These are phyloP conservation scores for Lerista edwardsae DNA, from an alignment of 2,797 vertebrate genomes.

Conservation along the genomic window DNA sequence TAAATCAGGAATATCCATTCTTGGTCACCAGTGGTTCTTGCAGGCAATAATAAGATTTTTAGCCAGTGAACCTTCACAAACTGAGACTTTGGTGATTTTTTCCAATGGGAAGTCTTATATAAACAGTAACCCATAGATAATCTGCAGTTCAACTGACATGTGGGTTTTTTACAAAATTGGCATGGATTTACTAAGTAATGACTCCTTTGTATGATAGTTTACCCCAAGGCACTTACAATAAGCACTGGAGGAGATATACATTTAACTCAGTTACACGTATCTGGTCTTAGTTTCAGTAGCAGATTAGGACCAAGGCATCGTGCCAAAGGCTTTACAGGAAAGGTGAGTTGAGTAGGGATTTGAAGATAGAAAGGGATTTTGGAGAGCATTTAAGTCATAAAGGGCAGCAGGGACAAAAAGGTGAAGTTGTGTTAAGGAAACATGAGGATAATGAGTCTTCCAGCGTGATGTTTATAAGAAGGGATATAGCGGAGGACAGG, in stretches of 20 bases:
- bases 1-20: background rate
- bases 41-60: background rate
- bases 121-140: background rate
- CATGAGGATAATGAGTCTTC: background rate
- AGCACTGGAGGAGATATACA: background rate
- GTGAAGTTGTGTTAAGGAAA: background rate
- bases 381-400: background rate
- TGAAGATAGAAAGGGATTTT: background rate
- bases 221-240: background rate
- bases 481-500: no score
- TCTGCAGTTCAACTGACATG: background rate
- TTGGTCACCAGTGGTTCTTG: background rate
- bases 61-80: background rate
- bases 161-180: background rate
- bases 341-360: background rate
- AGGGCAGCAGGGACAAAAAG: background rate
- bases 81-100: background rate
- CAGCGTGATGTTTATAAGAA: background rate
- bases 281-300: background rate
- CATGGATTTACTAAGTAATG: background rate
- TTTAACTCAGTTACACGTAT: background rate
- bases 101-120: background rate
- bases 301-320: background rate
- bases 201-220: background rate
- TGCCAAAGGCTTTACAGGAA: background rate